Evolutionary conservation across 2,888 invertebrate genomes (phyloP), one percentile per base, ranked within the genome.

Genomic region (Sphinx pinastri): DNA sequence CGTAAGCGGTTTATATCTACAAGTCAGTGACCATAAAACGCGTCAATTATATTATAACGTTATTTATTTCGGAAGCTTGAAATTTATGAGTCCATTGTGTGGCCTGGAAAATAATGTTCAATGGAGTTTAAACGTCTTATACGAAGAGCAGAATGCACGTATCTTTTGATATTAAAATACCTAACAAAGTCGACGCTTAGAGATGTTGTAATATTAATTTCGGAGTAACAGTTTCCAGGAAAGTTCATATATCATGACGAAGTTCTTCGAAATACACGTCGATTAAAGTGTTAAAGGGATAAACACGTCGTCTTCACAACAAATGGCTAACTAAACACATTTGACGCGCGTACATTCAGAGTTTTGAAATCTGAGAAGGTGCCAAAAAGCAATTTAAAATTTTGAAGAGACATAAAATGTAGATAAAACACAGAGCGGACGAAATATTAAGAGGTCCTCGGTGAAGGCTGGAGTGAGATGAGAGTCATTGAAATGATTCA

Each of bases 401-500:
- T 16, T 68, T 45, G 55, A 75, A 74, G 72, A 55, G 70, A 73
- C 73, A 71, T 73, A 75, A 75, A 76, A 72, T 73, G 70, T 66
- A 72, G 75, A 75, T 75, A 75, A 68, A 68, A 58, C 59, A 68
- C 31, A 51, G 12, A n/a, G 59, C 11, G 7, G 51, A 25, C 16
- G 31, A 38, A 68, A 68, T 68, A 55, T 19, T 38, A 16, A 68
- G 49, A 38, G 68, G 66, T 70, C 70, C 69, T 49, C 69, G 38
- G n/a, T 14, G 75, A 70, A 63, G 59, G 70, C 71, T 69, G 69
- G 72, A 74, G 73, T 73, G 74, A 74, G 76, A 72, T 73, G 73
- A 72, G 72, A 70, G 74, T 73, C 76, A 67, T 78, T 79, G 77
- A 77, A 76, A 76, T 77, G 75, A 60, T 52, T 71, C 70, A 68